These are phyloP conservation scores for Eupithecia inturbata DNA, from an alignment of 2,888 invertebrate species.

Conservation along the genomic window DNA sequence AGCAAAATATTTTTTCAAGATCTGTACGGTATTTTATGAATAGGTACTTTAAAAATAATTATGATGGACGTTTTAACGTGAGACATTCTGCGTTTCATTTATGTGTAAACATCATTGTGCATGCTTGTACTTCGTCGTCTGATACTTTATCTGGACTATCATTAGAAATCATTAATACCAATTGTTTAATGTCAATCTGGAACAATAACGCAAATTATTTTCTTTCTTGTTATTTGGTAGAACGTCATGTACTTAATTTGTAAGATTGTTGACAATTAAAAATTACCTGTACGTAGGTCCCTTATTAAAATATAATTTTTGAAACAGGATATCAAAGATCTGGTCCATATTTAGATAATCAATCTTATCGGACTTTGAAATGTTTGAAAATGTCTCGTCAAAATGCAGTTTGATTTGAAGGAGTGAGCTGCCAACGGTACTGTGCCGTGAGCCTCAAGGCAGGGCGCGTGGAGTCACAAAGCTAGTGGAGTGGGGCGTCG, in stretches of 20 bases:
- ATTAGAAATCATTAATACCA: too few relatives aligned
- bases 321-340: not conserved
- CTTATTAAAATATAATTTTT: not conserved
- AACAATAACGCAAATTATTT: not conserved
- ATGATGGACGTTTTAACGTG: not conserved
- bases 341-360: not conserved
- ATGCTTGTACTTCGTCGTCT: not conserved
- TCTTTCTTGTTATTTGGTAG: not conserved
- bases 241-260: too few relatives aligned
- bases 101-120: not conserved
- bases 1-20: constrained; percentile 53
- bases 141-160: not conserved
- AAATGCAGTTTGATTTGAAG: constrained; percentile 10
- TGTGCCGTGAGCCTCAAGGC: constrained; percentile 65
- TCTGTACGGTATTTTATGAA: not conserved
- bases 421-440: constrained; percentile 66
- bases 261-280: not conserved
- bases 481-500: constrained; percentile 81
- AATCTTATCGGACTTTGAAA: not conserved
- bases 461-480: constrained; percentile 74
- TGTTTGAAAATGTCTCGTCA: not conserved
- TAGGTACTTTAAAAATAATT: not conserved
- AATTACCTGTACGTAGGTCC: not conserved
- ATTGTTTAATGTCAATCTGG: not conserved
- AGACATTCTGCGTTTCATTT: not conserved